A percentile compares a stretch with the other conserved stretches of the same genome.
Conservation (phyloP, 1,140 invertebrate species). For the Hypothenemus hampei region DNA sequence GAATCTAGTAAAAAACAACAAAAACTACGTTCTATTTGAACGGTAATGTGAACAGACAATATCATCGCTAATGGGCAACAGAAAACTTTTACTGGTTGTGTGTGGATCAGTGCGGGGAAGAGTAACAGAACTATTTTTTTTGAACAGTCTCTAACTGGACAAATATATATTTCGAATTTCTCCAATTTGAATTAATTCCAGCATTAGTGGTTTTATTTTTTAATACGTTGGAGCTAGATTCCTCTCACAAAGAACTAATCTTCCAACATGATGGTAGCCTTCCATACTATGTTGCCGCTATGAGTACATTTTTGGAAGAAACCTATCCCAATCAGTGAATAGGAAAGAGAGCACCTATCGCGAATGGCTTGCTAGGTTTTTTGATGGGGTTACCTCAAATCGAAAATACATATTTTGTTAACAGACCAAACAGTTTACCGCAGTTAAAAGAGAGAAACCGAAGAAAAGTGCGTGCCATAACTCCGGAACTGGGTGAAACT, state of each 20-base stretch:
- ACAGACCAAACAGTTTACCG: neutral
- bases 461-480: neutral
- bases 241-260: neutral
- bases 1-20: slow-evolving; percentile 3
- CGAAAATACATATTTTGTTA: slow-evolving; percentile 34
- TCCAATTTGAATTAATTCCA: no score
- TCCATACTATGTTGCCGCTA: slow-evolving; percentile 31
- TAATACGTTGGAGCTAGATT: slow-evolving; percentile 2
- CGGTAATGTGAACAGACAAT: slow-evolving; percentile 4
- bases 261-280: slow-evolving; percentile 4
- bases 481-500: neutral
- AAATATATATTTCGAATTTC: no score
- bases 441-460: neutral
- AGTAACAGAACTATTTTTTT: neutral
- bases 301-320: slow-evolving; percentile 34
- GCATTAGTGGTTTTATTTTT: no score
- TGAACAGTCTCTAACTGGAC: neutral
- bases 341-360: slow-evolving; percentile 42
- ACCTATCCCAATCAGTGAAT: slow-evolving; percentile 42
- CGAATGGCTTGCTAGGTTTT: slow-evolving; percentile 44
- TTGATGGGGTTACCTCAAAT: slow-evolving; percentile 37
- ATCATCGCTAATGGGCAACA: slow-evolving; percentile 7
- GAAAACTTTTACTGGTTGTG: slow-evolving; percentile 1
- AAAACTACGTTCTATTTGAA: slow-evolving; percentile 27
- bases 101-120: neutral